phyloP scores from a whole-genome alignment of 2,113 vertebrate genomes.

The Alligator mississippiensis region DNA sequence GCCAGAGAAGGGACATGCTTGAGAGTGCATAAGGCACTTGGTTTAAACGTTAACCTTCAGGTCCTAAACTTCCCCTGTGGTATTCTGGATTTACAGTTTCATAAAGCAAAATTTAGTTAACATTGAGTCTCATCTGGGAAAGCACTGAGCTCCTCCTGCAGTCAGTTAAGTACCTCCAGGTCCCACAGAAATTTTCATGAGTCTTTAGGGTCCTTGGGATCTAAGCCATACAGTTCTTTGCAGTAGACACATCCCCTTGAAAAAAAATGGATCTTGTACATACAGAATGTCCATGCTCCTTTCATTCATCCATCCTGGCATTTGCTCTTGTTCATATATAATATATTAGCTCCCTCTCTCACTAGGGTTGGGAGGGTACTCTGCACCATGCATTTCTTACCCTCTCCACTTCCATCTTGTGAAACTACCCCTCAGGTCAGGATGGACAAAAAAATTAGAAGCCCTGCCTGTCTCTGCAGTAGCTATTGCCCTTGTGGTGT shows the following conservation, averaged over 20 bases:
- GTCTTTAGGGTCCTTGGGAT: neutral
- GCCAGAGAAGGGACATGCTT: neutral
- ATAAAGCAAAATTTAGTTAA: neutral
- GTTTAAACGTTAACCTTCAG: neutral
- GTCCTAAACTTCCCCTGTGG: neutral
- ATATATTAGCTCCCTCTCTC: neutral
- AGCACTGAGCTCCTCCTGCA: rapidly evolving
- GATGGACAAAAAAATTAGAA: neutral
- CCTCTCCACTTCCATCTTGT: neutral
- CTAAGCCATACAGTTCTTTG: neutral
- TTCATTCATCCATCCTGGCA: rapidly evolving
- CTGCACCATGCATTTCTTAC: no score
- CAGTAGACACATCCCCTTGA: neutral
- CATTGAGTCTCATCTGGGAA: neutral
- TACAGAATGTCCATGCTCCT: rapidly evolving
- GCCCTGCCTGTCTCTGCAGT: neutral
- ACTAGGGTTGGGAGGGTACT: neutral
- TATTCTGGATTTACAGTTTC: neutral
- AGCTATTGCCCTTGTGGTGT: neutral
- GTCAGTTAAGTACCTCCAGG: neutral
- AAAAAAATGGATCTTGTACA: rapidly evolving
- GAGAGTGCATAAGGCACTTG: neutral
- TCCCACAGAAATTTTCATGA: neutral
- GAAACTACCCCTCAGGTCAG: rapidly evolving
- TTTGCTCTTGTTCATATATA: neutral